Evolutionary conservation across 1,140 invertebrate genomes (phyloP), one percentile per base, ranked within the genome.

Genomic region (Radopholus similis): DNA sequence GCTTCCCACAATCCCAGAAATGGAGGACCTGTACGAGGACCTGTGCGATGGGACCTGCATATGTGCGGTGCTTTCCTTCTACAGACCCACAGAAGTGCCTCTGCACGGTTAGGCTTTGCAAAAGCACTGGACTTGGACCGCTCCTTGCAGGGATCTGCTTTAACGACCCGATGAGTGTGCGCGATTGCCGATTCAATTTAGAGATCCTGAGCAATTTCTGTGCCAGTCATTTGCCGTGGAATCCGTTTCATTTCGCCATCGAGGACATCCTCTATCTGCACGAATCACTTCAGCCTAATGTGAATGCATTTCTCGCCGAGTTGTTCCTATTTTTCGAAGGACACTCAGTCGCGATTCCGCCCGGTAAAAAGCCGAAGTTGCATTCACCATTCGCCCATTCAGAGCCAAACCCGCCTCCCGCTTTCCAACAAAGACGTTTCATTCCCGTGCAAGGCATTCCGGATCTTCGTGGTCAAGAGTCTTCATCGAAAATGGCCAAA

Each of bases 191-290:
- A 69, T 91, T 94, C 85, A 97, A 97, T 86, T 88, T 97, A 30
- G 88, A 90, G 74, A 86, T 95, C 72, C 89, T 97, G 47, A 88
- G 80, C 53, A 66, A 89, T 74, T 96, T 97, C 85, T 96, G 92
- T 83, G 84, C 87, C 71, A 81, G 84, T 13, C 87, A 88, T 83
- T 87, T 97, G 80, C 91, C 92, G 69, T 89, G 89, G 83, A 89
- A 90, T 77, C 89, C 92, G 80, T 95, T 95, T 86, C 93, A 96
- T 83, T 90, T 97, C 87, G 89, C 89, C 82, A 91, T 92, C 42
- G 93, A 97, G 83, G 95, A 98, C 83, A 88, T 97, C 55, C 90
- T 95, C 30, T 96, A 95, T 82, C 90, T 94, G 87, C 88, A 92
- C 83, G 91, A 91, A 23, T 70, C 90, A 47, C 91, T 95, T 89